These are phyloP conservation scores for Loriculus beryllinus DNA, from an alignment of 2,797 vertebrate genomes.

Conservation along the genomic window DNA sequence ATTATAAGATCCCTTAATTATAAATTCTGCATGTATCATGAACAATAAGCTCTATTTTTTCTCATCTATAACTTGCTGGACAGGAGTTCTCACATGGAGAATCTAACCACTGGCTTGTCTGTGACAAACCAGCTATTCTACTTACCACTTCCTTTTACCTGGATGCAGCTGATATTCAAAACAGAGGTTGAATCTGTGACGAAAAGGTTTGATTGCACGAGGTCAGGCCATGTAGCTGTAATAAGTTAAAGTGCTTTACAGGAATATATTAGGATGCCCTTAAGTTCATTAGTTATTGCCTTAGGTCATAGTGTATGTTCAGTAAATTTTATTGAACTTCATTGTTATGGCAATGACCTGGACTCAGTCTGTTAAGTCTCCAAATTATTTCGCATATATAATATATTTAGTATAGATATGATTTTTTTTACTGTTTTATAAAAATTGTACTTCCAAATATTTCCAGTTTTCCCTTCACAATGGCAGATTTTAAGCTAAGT, in stretches of 20 bases:
- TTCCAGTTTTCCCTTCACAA: neutral
- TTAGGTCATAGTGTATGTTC: constrained; percentile 80
- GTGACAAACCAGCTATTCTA: neutral
- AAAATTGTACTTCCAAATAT: neutral
- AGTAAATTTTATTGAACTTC: constrained; percentile 73
- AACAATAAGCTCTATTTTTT: neutral
- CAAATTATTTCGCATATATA: neutral
- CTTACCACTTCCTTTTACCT: constrained; percentile 34
- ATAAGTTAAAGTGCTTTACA: constrained; percentile 78
- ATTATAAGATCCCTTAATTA: neutral
- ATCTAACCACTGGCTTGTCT: neutral
- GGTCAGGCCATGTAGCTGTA: constrained; percentile 70
- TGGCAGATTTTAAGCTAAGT: constrained; percentile 34
- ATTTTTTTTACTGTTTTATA: neutral
- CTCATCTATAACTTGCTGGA: neutral
- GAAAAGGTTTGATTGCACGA: constrained; percentile 67
- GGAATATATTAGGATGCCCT: constrained; percentile 78
- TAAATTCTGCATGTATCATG: neutral
- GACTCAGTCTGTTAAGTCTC: constrained; percentile 46
- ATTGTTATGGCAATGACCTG: constrained; percentile 66
- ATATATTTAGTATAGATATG: neutral
- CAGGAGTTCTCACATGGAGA: neutral
- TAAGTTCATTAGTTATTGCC: constrained; percentile 82
- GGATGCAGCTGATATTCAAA: constrained; percentile 56
- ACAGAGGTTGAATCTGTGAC: constrained; percentile 39